These are phyloP conservation scores for Campoletis raptor DNA, from an alignment of 2,888 invertebrate species.

Conservation along the genomic window DNA sequence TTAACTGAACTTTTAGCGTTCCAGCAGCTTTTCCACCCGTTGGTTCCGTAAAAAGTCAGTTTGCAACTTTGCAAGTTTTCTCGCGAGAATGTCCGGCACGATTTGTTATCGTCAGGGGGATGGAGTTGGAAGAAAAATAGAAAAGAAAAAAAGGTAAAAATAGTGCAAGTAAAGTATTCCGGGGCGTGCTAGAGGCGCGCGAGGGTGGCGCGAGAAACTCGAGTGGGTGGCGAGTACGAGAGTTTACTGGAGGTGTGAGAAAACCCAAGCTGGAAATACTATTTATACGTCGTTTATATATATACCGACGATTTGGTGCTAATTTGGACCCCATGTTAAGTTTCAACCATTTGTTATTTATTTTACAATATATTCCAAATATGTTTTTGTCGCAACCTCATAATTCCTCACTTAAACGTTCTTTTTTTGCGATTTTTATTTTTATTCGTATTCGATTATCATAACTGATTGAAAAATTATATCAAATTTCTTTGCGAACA, in stretches of 20 bases:
- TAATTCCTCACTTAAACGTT: neutral
- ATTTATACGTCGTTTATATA: constrained; percentile 27
- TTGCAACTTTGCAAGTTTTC: constrained; percentile 54
- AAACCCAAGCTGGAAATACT: constrained; percentile 44
- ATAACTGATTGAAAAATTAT: neutral
- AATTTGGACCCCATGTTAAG: constrained; percentile 5
- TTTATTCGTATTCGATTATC: neutral
- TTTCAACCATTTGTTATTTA: neutral
- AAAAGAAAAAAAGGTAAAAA: constrained; percentile 14
- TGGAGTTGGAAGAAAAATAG: constrained; percentile 22
- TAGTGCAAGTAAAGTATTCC: constrained; percentile 39
- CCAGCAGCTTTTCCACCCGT: constrained; percentile 14
- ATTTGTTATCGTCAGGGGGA: constrained; percentile 67
- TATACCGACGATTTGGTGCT: constrained; percentile 15
- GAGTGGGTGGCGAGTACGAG: constrained; percentile 50
- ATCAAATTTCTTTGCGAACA: neutral
- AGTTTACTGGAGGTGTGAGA: constrained; percentile 48
- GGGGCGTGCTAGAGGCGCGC: constrained; percentile 60
- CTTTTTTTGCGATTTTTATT: neutral
- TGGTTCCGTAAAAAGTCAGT: constrained; percentile 59
- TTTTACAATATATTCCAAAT: neutral
- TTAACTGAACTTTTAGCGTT: constrained; percentile 47
- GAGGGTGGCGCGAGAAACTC: constrained; percentile 46
- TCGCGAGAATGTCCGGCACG: constrained; percentile 51
- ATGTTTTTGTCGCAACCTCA: neutral